Evolutionary conservation across 2,888 invertebrate genomes (phyloP), one percentile per base, ranked within the genome.

Genomic region (Eupithecia vulgata): DNA sequence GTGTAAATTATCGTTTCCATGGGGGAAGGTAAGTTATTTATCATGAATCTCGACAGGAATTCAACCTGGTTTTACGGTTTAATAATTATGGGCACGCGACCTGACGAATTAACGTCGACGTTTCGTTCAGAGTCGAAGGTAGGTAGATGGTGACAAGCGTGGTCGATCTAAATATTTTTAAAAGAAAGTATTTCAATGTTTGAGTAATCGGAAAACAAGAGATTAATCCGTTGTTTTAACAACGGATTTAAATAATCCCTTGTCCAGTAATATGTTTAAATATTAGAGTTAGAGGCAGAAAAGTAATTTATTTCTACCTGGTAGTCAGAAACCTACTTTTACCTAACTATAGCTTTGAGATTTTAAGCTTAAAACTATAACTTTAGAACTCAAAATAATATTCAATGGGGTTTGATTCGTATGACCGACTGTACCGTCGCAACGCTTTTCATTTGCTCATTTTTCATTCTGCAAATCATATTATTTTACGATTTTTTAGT

Each of bases 71-170:
- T 81, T 83, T 78, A 76, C 76, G 77, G 78, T 81, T 81, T 85
- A 87, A 86, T 87, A 86, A 85, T 84, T 83, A 85, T 81, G 78
- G 80, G 76, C 89, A 89, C 88, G 88, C 88, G 81, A 88, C 76
- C 81, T 73, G 73, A 78, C 80, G 79, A 84, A 85, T 84, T 82
- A 81, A 79, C 77, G 78, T 81, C 71, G 61, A 13, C 25, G 57
- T 57, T 57, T 61, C 61, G 40, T 65, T 65, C 40, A 13, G 15
- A 42, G 25, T 21, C 37, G 4, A 37, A 21, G 70, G 68, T 70
- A 72, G 66, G 48, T 48, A 17, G 30, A 12, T 40, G 6, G 12
- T 48, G 40, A 35, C 74, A 61, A 62, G 40, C 65, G 48, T 48
- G 48, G 61, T 68, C 17, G 40, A 13, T 34, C 17, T 17, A 61